Conservation (phyloP, 2,888 invertebrate species). For the Volucella inanis region DNA sequence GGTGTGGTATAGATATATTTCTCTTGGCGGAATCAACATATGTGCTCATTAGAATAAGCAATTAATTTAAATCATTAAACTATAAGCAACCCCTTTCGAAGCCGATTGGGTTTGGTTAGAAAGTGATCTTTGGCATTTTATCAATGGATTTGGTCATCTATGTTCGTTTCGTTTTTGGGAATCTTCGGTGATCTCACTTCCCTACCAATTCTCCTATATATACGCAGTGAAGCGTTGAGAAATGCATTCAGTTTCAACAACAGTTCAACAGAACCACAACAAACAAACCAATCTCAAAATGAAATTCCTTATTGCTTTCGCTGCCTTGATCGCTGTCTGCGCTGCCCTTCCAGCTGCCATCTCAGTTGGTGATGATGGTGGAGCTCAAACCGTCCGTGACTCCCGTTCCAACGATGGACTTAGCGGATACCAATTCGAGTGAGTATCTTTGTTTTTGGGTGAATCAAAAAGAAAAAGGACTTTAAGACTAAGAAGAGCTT, state of each 20-base stretch:
- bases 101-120: slow-evolving; percentile 4
- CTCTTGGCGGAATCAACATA: background rate
- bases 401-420: slow-evolving; percentile 52
- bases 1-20: background rate
- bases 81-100: slow-evolving; percentile 1
- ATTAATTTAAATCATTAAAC: background rate
- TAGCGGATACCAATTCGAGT: slow-evolving; percentile 52
- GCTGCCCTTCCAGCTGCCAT: slow-evolving; percentile 77
- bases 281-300: slow-evolving; percentile 76
- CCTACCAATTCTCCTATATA: slow-evolving; percentile 52
- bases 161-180: background rate
- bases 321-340: slow-evolving; percentile 78
- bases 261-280: slow-evolving; percentile 14
- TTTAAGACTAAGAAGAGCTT: background rate
- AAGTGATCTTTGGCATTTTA: slow-evolving; percentile 41
- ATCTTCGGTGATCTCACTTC: slow-evolving; percentile 29
- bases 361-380: slow-evolving; percentile 74
- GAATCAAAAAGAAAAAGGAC: background rate
- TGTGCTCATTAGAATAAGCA: background rate
- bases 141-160: background rate
- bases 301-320: slow-evolving; percentile 80
- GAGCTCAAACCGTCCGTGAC: slow-evolving; percentile 84
- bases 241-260: slow-evolving; percentile 47
- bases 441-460: background rate
- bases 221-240: slow-evolving; percentile 14